phyloP scores from a whole-genome alignment of 2,888 invertebrate genomes.

The Tromatobia lineatoria region DNA sequence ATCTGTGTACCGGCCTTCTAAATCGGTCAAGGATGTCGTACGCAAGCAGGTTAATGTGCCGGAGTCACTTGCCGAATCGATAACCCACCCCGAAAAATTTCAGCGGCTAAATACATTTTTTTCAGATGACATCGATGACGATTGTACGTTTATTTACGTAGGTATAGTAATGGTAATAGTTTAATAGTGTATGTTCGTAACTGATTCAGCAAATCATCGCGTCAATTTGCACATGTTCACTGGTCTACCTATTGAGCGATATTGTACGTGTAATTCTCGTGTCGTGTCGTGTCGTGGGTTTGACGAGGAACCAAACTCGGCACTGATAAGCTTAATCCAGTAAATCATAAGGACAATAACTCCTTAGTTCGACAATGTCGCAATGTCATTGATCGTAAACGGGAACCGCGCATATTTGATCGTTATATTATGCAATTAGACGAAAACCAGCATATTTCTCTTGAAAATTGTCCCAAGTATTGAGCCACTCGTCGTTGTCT shows the following conservation, averaged over 20 bases:
- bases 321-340: neutral
- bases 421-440: slow-evolving; percentile 49
- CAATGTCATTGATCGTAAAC: slow-evolving; percentile 39
- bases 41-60: slow-evolving; percentile 48
- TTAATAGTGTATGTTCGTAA: neutral
- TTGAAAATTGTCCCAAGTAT: neutral
- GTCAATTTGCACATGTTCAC: neutral
- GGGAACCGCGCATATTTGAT: slow-evolving; percentile 32
- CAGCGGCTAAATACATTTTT: neutral
- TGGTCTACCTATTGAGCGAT: neutral
- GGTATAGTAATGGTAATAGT: neutral
- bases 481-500: neutral
- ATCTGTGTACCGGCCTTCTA: slow-evolving; percentile 60
- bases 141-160: neutral
- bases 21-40: slow-evolving; percentile 65
- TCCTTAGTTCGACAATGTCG: slow-evolving; percentile 11
- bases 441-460: neutral
- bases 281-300: neutral
- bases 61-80: slow-evolving; percentile 58
- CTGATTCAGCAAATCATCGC: neutral
- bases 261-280: neutral
- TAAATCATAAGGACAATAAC: slow-evolving; percentile 7
- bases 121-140: neutral
- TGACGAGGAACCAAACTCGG: neutral
- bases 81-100: slow-evolving; percentile 16